Conservation (phyloP, 1,140 invertebrate genomes). For the Drosophila nigrodunni region DNA sequence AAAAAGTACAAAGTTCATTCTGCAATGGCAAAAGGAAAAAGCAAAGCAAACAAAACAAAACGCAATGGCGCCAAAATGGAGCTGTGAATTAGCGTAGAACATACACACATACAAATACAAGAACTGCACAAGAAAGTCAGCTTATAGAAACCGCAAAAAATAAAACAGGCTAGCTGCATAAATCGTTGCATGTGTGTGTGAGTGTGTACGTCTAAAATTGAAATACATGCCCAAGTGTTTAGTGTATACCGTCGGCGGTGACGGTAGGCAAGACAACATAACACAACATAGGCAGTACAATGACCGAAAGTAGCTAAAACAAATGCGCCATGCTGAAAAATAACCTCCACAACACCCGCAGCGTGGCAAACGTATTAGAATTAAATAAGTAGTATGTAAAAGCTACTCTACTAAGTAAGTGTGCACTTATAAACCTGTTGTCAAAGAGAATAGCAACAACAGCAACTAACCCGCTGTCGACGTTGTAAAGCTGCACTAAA, state of each 20-base stretch:
- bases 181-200: not conserved
- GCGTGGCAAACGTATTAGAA: constrained; percentile 64
- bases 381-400: constrained; percentile 49
- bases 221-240: constrained; percentile 1
- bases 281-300: constrained; percentile 56
- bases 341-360: constrained; percentile 37
- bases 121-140: constrained; percentile 14
- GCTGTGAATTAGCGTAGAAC: constrained; percentile 47
- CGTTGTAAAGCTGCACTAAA: constrained; percentile 63
- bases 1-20: constrained; percentile 69
- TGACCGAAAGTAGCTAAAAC: constrained; percentile 73
- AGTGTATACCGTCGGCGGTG: constrained; percentile 17
- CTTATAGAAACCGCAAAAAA: constrained; percentile 21
- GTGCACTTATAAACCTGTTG: constrained; percentile 54
- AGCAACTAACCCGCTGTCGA: constrained; percentile 30
- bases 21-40: constrained; percentile 44
- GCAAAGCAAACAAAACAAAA: constrained; percentile 48
- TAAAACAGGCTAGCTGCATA: constrained; percentile 28
- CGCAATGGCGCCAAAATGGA: constrained; percentile 70
- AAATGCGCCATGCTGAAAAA: constrained; percentile 59
- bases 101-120: not conserved
- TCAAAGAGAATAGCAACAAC: constrained; percentile 63
- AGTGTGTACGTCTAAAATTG: not conserved
- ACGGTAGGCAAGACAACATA: constrained; percentile 39
- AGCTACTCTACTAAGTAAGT: constrained; percentile 35